phyloP scores from a whole-genome alignment of 1,140 invertebrate species.

The Centruroides sculpturatus region DNA sequence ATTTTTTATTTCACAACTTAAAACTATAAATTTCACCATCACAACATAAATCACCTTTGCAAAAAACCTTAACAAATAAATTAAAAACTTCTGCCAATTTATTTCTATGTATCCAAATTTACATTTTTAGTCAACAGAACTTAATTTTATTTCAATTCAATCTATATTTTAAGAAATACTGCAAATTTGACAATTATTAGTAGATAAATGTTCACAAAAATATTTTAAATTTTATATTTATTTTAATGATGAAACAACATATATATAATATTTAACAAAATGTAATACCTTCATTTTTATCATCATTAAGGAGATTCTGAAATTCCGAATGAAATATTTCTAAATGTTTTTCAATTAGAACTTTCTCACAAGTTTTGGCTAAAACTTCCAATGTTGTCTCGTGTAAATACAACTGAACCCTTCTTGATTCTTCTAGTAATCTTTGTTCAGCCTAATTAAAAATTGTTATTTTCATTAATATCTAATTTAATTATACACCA shows the following conservation, averaged over 20 bases:
- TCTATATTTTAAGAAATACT: too few relatives aligned
- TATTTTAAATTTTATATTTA: too few relatives aligned
- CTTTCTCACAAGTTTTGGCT: conserved; percentile 82
- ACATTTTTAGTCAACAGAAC: too few relatives aligned
- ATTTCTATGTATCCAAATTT: too few relatives aligned
- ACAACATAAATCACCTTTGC: background rate
- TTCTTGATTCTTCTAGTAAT: conserved; percentile 31
- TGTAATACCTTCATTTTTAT: conserved; percentile 56
- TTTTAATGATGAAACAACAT: too few relatives aligned
- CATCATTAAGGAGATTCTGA: conserved; percentile 81
- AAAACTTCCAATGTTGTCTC: conserved; percentile 61
- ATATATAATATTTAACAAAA: too few relatives aligned
- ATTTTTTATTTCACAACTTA: background rate
- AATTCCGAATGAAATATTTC: conserved; percentile 97
- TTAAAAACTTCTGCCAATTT: too few relatives aligned
- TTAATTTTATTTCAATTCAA: too few relatives aligned
- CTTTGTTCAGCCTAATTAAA: conserved; percentile 16
- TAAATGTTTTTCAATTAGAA: conserved; percentile 93
- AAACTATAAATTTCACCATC: background rate
- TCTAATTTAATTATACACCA: background rate
- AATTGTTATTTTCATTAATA: background rate
- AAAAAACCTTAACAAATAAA: background rate
- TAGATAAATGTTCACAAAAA: too few relatives aligned
- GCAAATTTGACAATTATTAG: too few relatives aligned
- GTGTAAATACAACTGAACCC: conserved; percentile 90